A percentile compares a stretch with the other conserved stretches of the same genome.
These are phyloP conservation scores for Novumbra hubbsi DNA, from an alignment of 2,797 vertebrate genomes.

Conservation along the genomic window DNA sequence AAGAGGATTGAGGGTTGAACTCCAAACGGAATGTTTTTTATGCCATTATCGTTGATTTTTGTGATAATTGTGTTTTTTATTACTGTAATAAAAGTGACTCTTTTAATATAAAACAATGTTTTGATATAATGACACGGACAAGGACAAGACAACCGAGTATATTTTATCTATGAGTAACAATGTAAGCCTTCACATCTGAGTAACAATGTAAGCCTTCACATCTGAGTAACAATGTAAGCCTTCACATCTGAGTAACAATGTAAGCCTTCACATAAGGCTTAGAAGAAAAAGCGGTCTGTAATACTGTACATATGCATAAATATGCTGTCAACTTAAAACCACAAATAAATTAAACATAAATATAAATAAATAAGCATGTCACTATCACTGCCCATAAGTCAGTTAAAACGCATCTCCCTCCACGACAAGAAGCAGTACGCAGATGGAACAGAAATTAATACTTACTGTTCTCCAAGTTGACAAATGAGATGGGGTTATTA, in stretches of 20 bases:
- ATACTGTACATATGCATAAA: slow-evolving; percentile 71
- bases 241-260: slow-evolving; percentile 77
- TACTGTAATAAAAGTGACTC: slow-evolving; percentile 66
- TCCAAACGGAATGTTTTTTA: slow-evolving; percentile 62
- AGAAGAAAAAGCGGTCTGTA: slow-evolving; percentile 68
- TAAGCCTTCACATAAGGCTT: slow-evolving; percentile 69
- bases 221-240: slow-evolving; percentile 74
- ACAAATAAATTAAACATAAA: slow-evolving; percentile 72
- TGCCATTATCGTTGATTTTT: slow-evolving; percentile 55
- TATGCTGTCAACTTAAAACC: slow-evolving; percentile 71
- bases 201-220: slow-evolving; percentile 74
- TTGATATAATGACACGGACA: neutral
- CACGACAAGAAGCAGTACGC: slow-evolving; percentile 61
- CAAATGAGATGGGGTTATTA: slow-evolving; percentile 22
- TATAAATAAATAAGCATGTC: slow-evolving; percentile 78
- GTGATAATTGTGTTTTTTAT: slow-evolving; percentile 64
- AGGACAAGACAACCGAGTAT: slow-evolving; percentile 70
- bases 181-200: slow-evolving; percentile 70
- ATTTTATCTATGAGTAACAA: slow-evolving; percentile 77
- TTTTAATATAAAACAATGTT: slow-evolving; percentile 8
- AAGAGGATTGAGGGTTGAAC: slow-evolving; percentile 26
- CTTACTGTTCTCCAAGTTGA: slow-evolving; percentile 3
- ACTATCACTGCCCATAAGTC: slow-evolving; percentile 74
- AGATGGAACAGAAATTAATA: slow-evolving; percentile 43
- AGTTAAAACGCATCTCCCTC: slow-evolving; percentile 60